phyloP scores from a whole-genome alignment of 2,888 invertebrate genomes.

The Synanthedon andrenaeformis region DNA sequence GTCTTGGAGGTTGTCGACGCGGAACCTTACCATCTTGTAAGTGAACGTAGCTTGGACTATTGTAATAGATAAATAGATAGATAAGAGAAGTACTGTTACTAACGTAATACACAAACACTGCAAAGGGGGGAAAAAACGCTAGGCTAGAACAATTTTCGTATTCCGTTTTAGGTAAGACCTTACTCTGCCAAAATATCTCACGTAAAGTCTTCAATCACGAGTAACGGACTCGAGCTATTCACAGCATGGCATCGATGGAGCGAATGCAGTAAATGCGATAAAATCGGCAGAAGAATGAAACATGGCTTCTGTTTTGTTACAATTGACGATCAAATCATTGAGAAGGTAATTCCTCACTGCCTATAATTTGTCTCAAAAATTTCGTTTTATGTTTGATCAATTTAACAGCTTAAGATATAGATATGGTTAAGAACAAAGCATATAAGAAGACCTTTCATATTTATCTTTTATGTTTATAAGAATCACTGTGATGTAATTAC shows the following conservation, averaged over 20 bases:
- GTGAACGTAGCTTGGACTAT: constrained; percentile 4
- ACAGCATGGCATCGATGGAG: constrained; percentile 76
- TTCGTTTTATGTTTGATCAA: no score
- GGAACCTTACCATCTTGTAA: constrained; percentile 41
- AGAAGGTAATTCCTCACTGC: background rate
- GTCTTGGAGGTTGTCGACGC: constrained; percentile 64
- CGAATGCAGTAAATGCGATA: constrained; percentile 72
- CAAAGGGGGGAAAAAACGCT: background rate
- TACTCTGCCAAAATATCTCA: constrained; percentile 7
- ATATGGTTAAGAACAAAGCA: no score
- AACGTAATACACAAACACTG: background rate
- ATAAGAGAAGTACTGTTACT: background rate
- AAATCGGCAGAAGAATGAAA: constrained; percentile 67
- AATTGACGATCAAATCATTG: background rate
- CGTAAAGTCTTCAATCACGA: background rate
- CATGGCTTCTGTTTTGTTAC: constrained; percentile 72
- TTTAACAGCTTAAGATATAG: no score
- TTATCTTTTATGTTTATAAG: no score
- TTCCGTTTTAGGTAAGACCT: constrained; percentile 26
- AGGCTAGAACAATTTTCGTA: background rate
- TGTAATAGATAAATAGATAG: background rate
- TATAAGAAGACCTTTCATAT: no score
- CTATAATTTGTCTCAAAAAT: no score
- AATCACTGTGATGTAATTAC: no score
- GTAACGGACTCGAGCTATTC: constrained; percentile 25